Base-by-base conservation (phyloP, 2,888 invertebrate species). In the Adelphocoris suturalis region DNA sequence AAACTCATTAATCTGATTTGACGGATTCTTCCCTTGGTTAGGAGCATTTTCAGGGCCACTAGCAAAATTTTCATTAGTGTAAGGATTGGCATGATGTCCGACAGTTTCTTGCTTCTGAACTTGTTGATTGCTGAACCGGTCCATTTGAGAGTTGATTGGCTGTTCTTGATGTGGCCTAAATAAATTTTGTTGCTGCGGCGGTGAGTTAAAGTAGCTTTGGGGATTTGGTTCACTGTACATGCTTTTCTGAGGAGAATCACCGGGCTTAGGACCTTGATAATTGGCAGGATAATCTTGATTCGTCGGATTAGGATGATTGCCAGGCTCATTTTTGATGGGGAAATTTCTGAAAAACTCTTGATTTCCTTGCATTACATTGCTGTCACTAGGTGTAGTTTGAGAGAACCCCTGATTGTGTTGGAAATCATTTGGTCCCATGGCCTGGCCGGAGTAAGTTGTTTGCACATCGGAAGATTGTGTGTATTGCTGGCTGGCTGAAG, bases 261-360 rank as follows among this genome's bases (percentile, higher is more conserved):
- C 85, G 23, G 85, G 16, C 28, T 85, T 85, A n/a, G 57, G 1
- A 7, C 85, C 61, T 27, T 82, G 82, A 82, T 19, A 82, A 52
- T 52, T 52, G 14, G 85, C 16, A 27, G 88, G 28, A 52, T 52
- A 86, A 11, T 68, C 86, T 23, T n/a, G 47, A 27, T 86, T 75
- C 9, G 75, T 27, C 3, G 86, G 19, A 14, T 75, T 57, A 12
- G 48, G 28, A 5, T 5, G 9, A n/a, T 14, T 48, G 14, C 46
- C 47, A 11, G 52, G 28, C 23, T 88, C 55, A 27, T 47, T 86
- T 48, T 86, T 75, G 7, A 48, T 27, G 4, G 80, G 78, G 80
- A 88, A 88, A 55, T 88, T 78, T 12, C 57, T 48, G 37, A 78
- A 88, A n/a, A 27, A 88, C 27, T 88, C 88, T n/a, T 47, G 76